Percentiles rank a stretch among this genome's conserved stretches.
Evolutionary conservation across 2,888 invertebrate genomes (phyloP).

Genomic region (Eupithecia tripunctaria): DNA sequence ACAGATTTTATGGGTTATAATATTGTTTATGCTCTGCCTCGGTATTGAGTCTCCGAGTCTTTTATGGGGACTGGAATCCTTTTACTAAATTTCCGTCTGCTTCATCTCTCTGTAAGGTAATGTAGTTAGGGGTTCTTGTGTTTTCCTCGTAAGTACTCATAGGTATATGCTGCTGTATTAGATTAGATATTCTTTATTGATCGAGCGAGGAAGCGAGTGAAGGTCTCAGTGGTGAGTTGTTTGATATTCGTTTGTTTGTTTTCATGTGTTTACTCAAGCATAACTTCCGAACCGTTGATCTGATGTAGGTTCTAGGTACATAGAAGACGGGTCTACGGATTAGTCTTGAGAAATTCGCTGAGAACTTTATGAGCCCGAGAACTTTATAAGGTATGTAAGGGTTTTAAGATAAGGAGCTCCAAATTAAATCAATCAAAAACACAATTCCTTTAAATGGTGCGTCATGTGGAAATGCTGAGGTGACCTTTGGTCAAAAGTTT

Average conservation of each 20-base stretch:
- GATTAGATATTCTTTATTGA: slow-evolving; percentile 40
- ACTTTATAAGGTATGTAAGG: background rate
- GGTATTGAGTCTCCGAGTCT: slow-evolving; percentile 26
- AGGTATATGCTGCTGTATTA: slow-evolving; percentile 47
- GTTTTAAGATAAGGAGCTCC: background rate
- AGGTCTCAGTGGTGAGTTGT: background rate
- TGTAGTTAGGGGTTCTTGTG: slow-evolving; percentile 38
- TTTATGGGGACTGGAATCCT: slow-evolving; percentile 42
- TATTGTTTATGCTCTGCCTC: slow-evolving; percentile 35
- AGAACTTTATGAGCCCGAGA: background rate
- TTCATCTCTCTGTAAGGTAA: slow-evolving; percentile 37
- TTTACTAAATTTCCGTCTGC: slow-evolving; percentile 43
- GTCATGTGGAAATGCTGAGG: background rate
- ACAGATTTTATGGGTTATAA: slow-evolving; percentile 37
- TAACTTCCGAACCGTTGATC: background rate
- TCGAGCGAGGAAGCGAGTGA: background rate
- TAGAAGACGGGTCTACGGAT: background rate
- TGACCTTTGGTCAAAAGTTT: background rate
- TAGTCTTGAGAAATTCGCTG: background rate
- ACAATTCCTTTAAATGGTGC: background rate
- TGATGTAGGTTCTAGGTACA: background rate
- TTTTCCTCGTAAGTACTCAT: slow-evolving; percentile 47
- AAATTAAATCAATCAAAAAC: background rate
- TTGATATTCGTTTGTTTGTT: background rate
- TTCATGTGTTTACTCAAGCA: background rate